A percentile compares a stretch with the other conserved stretches of the same genome.
Evolutionary conservation across 2,888 invertebrate genomes (phyloP).

Genomic region (Scelioninae gen. 2): DNA sequence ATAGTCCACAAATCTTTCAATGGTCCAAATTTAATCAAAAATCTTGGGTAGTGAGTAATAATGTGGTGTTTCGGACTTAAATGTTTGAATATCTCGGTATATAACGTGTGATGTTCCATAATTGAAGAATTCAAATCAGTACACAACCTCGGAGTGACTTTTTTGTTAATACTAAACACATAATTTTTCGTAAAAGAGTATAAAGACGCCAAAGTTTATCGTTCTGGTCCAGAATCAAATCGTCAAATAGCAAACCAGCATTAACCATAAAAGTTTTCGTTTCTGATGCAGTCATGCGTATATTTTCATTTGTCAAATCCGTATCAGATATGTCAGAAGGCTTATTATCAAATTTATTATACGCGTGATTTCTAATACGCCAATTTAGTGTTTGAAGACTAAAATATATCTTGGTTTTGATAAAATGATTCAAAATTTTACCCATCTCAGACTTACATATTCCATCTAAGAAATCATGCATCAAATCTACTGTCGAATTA

Average conservation of each 20-base stretch:
- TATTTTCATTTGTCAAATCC: constrained; percentile 7
- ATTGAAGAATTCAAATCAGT: constrained; percentile 10
- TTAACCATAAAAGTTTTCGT: constrained; percentile 13
- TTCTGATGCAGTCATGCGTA: constrained; percentile 28
- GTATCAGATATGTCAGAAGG: neutral
- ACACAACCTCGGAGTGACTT: constrained; percentile 6
- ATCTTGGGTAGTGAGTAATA: constrained; percentile 24
- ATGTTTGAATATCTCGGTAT: constrained; percentile 13
- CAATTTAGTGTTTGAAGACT: constrained; percentile 27
- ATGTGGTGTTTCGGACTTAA: constrained; percentile 42
- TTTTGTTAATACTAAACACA: constrained; percentile 12
- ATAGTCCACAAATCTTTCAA: constrained; percentile 25
- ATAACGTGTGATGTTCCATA: constrained; percentile 11
- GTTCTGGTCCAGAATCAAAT: constrained; percentile 5
- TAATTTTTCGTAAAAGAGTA: constrained; percentile 11
- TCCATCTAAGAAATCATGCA: constrained; percentile 40
- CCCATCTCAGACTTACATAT: constrained; percentile 35
- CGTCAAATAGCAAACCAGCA: constrained; percentile 19
- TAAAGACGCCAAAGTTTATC: constrained; percentile 21
- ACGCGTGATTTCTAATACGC: constrained; percentile 13
- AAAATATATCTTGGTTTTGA: constrained; percentile 21
- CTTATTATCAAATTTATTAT: constrained; percentile 20
- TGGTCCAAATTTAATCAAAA: constrained; percentile 38
- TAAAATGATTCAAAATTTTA: constrained; percentile 22
- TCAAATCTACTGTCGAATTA: constrained; percentile 20